Evolutionary conservation across 2,888 invertebrate genomes (phyloP).

Genomic region (Sesia apiformis): DNA sequence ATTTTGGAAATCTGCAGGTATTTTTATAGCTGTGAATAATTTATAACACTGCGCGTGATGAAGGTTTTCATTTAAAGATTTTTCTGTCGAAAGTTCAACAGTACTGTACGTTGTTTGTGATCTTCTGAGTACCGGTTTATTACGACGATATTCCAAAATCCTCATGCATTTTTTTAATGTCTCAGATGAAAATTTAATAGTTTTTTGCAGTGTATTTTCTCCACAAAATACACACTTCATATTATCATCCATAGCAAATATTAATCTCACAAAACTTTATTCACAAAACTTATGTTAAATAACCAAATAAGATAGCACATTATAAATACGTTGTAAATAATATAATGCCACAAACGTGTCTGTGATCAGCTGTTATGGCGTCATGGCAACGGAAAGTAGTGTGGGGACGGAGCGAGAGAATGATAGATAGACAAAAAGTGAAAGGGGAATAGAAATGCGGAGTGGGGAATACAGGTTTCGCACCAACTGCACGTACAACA

Average conservation of each 20-base stretch:
- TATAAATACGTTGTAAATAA: conserved; percentile 2
- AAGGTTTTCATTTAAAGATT: conserved; percentile 12
- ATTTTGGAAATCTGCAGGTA: conserved; percentile 11
- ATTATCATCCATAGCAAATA: conserved; percentile 12
- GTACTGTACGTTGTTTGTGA: conserved; percentile 11
- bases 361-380: background rate
- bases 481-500: background rate
- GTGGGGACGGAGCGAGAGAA: background rate
- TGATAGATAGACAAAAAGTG: background rate
- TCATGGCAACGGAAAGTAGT: background rate
- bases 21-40: conserved; percentile 14
- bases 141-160: conserved; percentile 14
- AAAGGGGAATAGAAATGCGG: background rate
- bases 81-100: conserved; percentile 13
- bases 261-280: background rate
- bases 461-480: background rate
- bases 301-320: conserved; percentile 3
- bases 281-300: conserved; percentile 10
- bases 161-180: conserved; percentile 15
- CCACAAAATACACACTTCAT: conserved; percentile 12
- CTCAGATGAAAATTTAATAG: conserved; percentile 12
- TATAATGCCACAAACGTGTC: background rate
- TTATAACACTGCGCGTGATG: conserved; percentile 18
- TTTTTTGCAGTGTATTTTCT: conserved; percentile 11
- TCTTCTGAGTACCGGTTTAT: conserved; percentile 14